Conservation (phyloP, 2,797 vertebrate genomes). For the Coregonus ussuriensis region DNA sequence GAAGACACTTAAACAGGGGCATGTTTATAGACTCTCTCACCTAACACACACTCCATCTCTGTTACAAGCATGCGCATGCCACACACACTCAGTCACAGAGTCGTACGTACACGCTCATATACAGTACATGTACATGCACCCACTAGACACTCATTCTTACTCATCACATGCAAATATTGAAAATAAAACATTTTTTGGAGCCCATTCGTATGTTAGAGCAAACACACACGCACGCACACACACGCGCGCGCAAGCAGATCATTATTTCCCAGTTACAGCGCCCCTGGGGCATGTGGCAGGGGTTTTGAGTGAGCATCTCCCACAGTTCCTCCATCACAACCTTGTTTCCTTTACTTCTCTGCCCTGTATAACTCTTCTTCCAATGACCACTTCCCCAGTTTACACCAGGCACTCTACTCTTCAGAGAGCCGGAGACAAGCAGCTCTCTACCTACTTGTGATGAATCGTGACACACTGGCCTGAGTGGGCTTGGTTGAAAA, state of each 20-base stretch:
- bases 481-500: slow-evolving; percentile 48
- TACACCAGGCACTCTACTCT: slow-evolving; percentile 33
- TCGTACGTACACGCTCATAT: background rate
- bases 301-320: background rate
- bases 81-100: slow-evolving; percentile 1
- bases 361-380: slow-evolving; percentile 10
- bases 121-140: slow-evolving; percentile 5
- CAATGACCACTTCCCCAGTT: slow-evolving; percentile 29
- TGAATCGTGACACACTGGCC: slow-evolving; percentile 57
- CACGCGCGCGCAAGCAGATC: background rate
- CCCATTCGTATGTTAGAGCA: too few relatives aligned
- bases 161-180: background rate
- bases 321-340: background rate
- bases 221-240: background rate
- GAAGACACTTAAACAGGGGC: background rate
- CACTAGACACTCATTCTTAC: background rate
- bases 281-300: background rate
- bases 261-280: background rate
- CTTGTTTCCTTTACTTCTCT: background rate
- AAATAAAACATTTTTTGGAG: too few relatives aligned
- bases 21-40: background rate
- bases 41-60: background rate
- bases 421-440: slow-evolving; percentile 48
- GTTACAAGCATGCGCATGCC: slow-evolving; percentile 4
- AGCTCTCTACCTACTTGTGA: slow-evolving; percentile 63